Evolutionary conservation across 2,797 vertebrate species (phyloP), one percentile per base, ranked within the genome.

Genomic region (Lithobates pipiens): DNA sequence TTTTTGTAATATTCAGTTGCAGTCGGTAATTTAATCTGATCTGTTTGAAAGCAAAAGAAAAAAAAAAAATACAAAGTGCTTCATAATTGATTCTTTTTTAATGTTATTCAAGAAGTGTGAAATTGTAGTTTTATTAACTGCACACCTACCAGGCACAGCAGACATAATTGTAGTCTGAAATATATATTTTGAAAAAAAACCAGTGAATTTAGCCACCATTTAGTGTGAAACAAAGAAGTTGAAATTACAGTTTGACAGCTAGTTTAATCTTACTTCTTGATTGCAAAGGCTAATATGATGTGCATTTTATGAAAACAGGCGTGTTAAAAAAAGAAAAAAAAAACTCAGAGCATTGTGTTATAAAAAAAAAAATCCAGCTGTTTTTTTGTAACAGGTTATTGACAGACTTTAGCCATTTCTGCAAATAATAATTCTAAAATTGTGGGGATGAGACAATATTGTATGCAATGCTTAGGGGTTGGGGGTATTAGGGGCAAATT

Each of bases 41-140:
- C 44, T 57, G 78, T 72, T 72, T 71, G 32, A 81, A 39, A 39
- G 79, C 68, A 70, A 46, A 70, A 67, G 25, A 29, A 29, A 67
- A 57, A 29, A 67, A 57, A 29, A 25, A 29, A 77, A 81, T 70
- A 69, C 44, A 61, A 81, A 57, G n/a, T 61, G 69, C 69, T 81
- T 72, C 7, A 72, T 81, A 81, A 72, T 81, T 71, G 79, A 61
- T 72, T 61, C 42, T 34, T 70, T 39, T 70, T 36, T 42, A n/a
- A 25, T 10, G 23, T 27, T 73, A 72, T 72, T 81, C 50, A 15
- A 27, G 32, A 72, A 42, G 69, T 81, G 69, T 72, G 69, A 81
- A 81, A 72, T 81, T 72, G 32, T 72, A 73, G 79, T 81, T 72
- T 81, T 81, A 72, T 81, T 73, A 81, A 63, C 79, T 63, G 79